A percentile compares a stretch with the other conserved stretches of the same genome.
Evolutionary conservation across 2,113 vertebrate species (phyloP).

Genomic region (Melanerpes formicivorus): DNA sequence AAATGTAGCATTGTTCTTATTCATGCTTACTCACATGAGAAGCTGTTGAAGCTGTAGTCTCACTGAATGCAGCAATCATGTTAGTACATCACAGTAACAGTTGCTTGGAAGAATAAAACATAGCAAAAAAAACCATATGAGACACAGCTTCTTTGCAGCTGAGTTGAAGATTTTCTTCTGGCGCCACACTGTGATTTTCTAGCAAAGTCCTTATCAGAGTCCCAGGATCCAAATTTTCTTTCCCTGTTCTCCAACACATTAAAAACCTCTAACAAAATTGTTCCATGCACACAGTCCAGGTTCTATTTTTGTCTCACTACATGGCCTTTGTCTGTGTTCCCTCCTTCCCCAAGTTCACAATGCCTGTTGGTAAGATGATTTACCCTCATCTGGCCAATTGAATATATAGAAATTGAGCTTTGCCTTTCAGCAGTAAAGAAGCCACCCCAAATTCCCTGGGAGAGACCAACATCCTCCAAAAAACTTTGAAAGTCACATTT

Average conservation of each 20-base stretch:
- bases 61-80: slow-evolving; percentile 30
- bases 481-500: not conserved
- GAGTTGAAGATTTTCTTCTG: not conserved
- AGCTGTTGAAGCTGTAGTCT: slow-evolving; percentile 31
- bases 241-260: not conserved
- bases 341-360: not conserved
- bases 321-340: not conserved
- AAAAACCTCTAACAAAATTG: not conserved
- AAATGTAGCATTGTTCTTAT: slow-evolving; percentile 50
- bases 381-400: not conserved
- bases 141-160: not conserved
- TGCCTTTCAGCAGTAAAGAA: not conserved
- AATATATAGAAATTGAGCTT: not conserved
- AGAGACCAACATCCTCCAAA: not conserved
- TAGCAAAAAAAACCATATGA: not conserved
- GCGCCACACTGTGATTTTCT: not conserved
- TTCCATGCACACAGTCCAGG: not conserved
- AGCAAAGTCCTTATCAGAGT: not conserved
- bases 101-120: slow-evolving; percentile 7
- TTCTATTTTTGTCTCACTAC: not conserved
- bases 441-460: not conserved
- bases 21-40: slow-evolving; percentile 44
- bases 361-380: not conserved
- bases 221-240: not conserved
- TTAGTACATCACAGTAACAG: not conserved